Evolutionary conservation across 2,113 vertebrate species (phyloP).

Genomic region (Engraulis encrasicolus): DNA sequence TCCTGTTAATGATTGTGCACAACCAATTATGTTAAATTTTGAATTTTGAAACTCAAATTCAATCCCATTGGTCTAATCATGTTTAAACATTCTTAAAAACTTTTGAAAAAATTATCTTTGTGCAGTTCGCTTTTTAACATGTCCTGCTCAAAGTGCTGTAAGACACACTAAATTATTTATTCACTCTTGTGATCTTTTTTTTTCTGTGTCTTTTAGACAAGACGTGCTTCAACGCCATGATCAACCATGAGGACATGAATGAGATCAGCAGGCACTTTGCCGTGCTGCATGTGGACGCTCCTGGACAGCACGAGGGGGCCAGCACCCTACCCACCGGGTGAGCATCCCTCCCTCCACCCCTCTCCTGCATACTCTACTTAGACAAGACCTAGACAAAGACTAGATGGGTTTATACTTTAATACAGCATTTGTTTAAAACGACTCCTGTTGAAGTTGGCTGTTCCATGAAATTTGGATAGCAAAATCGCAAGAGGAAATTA

Average conservation of each 20-base stretch:
- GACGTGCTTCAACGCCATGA: constrained; percentile 88
- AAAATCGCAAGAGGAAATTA: no score
- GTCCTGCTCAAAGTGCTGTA: not conserved
- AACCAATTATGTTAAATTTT: no score
- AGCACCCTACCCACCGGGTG: constrained; percentile 83
- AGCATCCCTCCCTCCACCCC: no score
- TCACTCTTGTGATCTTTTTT: not conserved
- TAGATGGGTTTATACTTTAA: no score
- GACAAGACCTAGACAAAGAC: no score
- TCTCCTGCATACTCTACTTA: not conserved
- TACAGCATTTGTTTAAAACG: no score
- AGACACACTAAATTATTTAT: not conserved
- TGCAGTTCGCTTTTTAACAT: not conserved
- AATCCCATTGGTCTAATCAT: no score
- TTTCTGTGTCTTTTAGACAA: constrained; percentile 82
- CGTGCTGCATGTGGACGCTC: constrained; percentile 91
- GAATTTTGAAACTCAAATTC: no score
- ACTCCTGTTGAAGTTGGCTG: no score
- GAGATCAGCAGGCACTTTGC: constrained; percentile 91
- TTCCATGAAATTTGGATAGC: no score
- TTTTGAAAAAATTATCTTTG: not conserved
- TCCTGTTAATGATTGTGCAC: no score
- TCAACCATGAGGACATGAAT: constrained; percentile 91
- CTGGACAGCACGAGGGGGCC: constrained; percentile 90
- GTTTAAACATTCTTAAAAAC: no score